phyloP scores from a whole-genome alignment of 2,888 invertebrate species.

The Ectemnius lituratus region DNA sequence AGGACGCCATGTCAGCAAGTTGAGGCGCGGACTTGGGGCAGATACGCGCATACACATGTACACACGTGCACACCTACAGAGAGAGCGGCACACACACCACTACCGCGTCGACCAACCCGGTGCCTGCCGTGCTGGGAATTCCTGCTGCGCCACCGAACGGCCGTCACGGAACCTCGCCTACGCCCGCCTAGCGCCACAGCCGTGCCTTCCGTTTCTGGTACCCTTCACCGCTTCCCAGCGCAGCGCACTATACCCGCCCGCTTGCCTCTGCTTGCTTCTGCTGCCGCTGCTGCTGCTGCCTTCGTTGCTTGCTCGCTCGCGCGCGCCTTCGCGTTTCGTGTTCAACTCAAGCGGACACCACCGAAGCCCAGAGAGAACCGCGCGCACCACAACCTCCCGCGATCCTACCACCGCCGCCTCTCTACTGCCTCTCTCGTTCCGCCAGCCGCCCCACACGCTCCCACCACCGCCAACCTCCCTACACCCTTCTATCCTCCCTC shows the following conservation, averaged over 20 bases:
- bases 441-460: slow-evolving; percentile 26
- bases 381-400: slow-evolving; percentile 57
- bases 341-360: slow-evolving; percentile 48
- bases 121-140: slow-evolving; percentile 62
- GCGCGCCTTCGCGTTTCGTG: no score
- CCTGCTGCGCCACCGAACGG: slow-evolving; percentile 73
- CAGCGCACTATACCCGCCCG: slow-evolving; percentile 54
- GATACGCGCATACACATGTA: slow-evolving; percentile 57
- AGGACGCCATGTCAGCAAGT: slow-evolving; percentile 78
- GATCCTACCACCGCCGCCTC: slow-evolving; percentile 62
- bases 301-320: no score
- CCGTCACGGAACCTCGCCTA: slow-evolving; percentile 72
- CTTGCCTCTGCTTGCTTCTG: slow-evolving; percentile 37
- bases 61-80: slow-evolving; percentile 18
- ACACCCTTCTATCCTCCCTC: slow-evolving; percentile 28
- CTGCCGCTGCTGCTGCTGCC: no score
- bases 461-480: slow-evolving; percentile 40
- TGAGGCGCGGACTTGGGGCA: slow-evolving; percentile 66
- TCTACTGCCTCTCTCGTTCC: slow-evolving; percentile 33
- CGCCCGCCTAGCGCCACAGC: slow-evolving; percentile 68
- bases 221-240: slow-evolving; percentile 67
- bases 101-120: slow-evolving; percentile 45
- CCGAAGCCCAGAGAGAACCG: slow-evolving; percentile 46
- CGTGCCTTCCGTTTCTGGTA: slow-evolving; percentile 66
- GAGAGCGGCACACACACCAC: slow-evolving; percentile 15